Base-by-base conservation (phyloP, 2,797 vertebrate species). In the Pseudomugil tenellus region DNA sequence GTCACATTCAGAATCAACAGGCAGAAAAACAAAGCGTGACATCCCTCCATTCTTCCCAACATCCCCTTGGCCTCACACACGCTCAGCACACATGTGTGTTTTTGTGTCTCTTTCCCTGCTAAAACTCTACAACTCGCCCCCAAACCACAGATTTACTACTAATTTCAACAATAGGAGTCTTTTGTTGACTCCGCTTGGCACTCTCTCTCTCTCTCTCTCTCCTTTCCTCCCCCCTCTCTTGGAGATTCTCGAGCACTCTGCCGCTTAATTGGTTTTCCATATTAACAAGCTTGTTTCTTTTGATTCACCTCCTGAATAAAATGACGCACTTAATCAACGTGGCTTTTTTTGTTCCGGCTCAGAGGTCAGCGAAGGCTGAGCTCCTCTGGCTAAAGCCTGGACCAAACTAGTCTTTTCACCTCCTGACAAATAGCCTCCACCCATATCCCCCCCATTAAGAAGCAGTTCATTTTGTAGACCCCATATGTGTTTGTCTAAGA, bases 21-120 rank as follows among this genome's bases (percentile, higher is more conserved):
- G 94, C 93, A 95, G 94, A 92, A 94, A 92, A 91, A 94, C 91
- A 85, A 92, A 94, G 92, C 80, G 46, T 94, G 94, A 95, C 94
- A 95, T 93, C 90, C 91, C 80, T 80, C 76, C 87, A 92, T 70
- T 93, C 91, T 91, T 93, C 81, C 74, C 67, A 4, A 28, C 88
- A 91, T 85, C 90, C 79, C 86, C 77, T 74, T 63, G 85, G 79
- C 76, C 88, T 85, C 86, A 88, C 90, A 89, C 85, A 72, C 75
- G 65, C 89, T 78, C 70, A 25, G 49, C 34, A 46, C 63, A 75
- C 74, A 71, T 76, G 69, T 71, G 59, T 58, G 35, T 56, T 11
- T 2, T 34, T 39, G 29, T 58, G 34, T 72, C 21, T 56, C 31
- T 63, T 60, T 69, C 54, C 19, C 35, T 34, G 57, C 63, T 77